Conservation (phyloP, 1,140 invertebrate genomes). For the Ladona fulva region DNA sequence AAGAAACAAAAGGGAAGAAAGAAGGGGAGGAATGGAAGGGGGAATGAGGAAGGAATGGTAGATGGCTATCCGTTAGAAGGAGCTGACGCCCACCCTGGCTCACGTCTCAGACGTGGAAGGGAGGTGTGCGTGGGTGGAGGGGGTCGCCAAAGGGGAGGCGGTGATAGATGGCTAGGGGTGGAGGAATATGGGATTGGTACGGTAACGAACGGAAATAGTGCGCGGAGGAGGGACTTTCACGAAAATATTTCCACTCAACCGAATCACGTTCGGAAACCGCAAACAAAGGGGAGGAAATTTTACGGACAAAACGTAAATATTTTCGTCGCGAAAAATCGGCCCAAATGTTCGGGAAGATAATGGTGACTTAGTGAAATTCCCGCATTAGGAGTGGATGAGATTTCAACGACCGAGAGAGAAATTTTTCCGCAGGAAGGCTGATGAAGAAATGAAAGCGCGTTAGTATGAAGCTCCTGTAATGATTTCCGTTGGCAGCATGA, state of each 20-base stretch:
- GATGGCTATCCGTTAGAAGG: not conserved
- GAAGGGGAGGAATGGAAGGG: not conserved
- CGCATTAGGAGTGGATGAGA: too few species aligned
- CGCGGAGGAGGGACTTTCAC: not conserved
- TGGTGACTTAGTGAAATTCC: too few species aligned
- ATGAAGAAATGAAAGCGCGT: too few species aligned
- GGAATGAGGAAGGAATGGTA: not conserved
- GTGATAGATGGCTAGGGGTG: not conserved
- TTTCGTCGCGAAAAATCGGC: too few species aligned
- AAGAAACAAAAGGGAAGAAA: not conserved
- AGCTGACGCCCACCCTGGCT: not conserved
- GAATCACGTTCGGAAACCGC: too few species aligned
- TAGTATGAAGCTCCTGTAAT: too few species aligned
- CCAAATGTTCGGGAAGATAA: too few species aligned
- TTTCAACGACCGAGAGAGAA: too few species aligned
- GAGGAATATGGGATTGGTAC: conserved; percentile 2
- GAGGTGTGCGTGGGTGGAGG: not conserved
- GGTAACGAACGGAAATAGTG: not conserved
- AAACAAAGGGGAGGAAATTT: too few species aligned
- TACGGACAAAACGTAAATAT: too few species aligned
- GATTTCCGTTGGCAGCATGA: too few species aligned
- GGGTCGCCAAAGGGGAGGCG: not conserved
- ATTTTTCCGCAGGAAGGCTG: too few species aligned
- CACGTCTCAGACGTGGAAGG: not conserved
- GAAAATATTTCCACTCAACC: not conserved